phyloP scores from a whole-genome alignment of 2,888 invertebrate genomes.

The Chloroclystis v-ata region DNA sequence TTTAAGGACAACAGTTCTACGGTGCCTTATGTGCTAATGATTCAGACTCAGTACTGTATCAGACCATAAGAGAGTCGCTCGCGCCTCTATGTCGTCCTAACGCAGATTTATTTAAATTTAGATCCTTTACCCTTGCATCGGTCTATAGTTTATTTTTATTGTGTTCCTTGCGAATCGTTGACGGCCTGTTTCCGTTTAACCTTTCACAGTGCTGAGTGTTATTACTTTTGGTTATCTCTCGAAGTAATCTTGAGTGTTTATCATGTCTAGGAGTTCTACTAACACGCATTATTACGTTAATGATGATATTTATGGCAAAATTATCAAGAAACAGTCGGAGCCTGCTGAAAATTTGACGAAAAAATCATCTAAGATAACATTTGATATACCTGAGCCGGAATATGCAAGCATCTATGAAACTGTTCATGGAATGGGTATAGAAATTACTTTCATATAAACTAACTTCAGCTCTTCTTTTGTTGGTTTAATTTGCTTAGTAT shows the following conservation, averaged over 20 bases:
- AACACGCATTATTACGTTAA: slow-evolving; percentile 66
- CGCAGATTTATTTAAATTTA: slow-evolving; percentile 69
- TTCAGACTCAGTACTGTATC: slow-evolving; percentile 62
- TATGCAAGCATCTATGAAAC: slow-evolving; percentile 40
- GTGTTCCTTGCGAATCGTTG: slow-evolving; percentile 45
- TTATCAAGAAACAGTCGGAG: slow-evolving; percentile 48
- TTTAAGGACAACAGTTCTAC: too few species aligned
- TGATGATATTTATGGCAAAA: slow-evolving; percentile 69
- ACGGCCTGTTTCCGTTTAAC: slow-evolving; percentile 50
- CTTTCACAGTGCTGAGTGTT: slow-evolving; percentile 34
- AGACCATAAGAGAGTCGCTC: slow-evolving; percentile 71
- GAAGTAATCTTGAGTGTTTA: neutral
- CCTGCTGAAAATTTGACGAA: slow-evolving; percentile 1
- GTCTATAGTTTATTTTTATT: slow-evolving; percentile 40
- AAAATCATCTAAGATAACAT: slow-evolving; percentile 29
- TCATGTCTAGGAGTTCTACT: slow-evolving; percentile 49
- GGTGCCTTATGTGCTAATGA: slow-evolving; percentile 63
- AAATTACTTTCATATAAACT: too few species aligned
- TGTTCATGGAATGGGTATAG: slow-evolving; percentile 15
- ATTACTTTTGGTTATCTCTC: slow-evolving; percentile 23
- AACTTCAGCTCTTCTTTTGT: too few species aligned
- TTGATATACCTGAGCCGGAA: slow-evolving; percentile 40
- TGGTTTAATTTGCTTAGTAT: too few species aligned
- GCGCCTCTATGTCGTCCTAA: slow-evolving; percentile 60
- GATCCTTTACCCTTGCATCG: slow-evolving; percentile 57